Conservation (phyloP, 2,113 vertebrate genomes). For the Verasper variegatus region DNA sequence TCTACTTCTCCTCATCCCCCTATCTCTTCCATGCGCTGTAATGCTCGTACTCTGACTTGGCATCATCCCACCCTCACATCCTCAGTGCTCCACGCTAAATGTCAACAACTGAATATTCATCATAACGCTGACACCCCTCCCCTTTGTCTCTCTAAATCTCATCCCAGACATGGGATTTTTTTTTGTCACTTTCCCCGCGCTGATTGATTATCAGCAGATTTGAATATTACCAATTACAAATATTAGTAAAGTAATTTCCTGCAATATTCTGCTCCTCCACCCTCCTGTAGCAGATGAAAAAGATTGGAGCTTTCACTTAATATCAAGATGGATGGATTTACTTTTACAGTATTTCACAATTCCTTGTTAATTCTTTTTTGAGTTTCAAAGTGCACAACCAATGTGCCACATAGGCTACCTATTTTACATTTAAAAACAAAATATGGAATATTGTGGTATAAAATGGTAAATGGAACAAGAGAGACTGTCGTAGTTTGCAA, state of each 20-base stretch:
- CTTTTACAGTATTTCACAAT: neutral
- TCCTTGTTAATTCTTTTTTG: neutral
- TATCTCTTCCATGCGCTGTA: conserved; percentile 60
- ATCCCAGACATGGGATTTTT: conserved; percentile 41
- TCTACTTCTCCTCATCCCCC: conserved; percentile 39
- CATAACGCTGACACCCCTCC: conserved; percentile 51
- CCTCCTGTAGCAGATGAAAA: conserved; percentile 28
- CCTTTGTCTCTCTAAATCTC: conserved; percentile 64
- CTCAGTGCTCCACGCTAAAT: conserved; percentile 67
- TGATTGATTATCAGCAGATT: conserved; percentile 70
- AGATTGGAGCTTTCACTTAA: conserved; percentile 11
- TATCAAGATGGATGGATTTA: conserved; percentile 5
- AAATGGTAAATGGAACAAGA: too few relatives aligned
- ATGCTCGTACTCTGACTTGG: conserved; percentile 71
- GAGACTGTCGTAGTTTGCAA: too few relatives aligned
- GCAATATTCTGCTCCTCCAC: conserved; percentile 52
- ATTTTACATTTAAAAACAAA: too few relatives aligned
- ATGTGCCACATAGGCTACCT: neutral
- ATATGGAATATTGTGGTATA: too few relatives aligned
- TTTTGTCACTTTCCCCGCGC: conserved; percentile 31
- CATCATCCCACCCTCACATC: conserved; percentile 68
- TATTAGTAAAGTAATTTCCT: conserved; percentile 64
- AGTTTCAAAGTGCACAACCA: neutral
- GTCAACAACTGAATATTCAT: conserved; percentile 83
- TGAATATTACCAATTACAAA: conserved; percentile 72